Conservation (phyloP, 2,888 invertebrate genomes). For the Aleiodes alternator region DNA sequence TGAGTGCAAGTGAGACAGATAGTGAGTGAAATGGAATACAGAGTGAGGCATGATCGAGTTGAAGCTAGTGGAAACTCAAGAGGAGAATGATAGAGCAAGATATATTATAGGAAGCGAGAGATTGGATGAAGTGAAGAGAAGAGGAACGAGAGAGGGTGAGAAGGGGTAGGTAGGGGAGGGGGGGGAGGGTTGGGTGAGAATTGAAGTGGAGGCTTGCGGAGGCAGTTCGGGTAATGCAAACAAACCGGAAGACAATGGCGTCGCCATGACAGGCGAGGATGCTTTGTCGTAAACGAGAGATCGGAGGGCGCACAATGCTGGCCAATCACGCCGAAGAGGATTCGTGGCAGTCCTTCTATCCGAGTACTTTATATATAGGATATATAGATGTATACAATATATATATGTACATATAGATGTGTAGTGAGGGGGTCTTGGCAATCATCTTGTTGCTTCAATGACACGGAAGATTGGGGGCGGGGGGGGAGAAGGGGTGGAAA, state of each 20-base stretch:
- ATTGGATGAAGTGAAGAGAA: constrained; percentile 11
- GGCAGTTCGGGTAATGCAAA: constrained; percentile 53
- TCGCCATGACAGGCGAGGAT: constrained; percentile 43
- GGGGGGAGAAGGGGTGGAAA: no score
- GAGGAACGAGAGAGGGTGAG: constrained; percentile 2
- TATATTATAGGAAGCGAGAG: constrained; percentile 22
- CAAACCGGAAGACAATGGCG: constrained; percentile 63
- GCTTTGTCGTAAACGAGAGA: constrained; percentile 64
- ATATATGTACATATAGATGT: no score
- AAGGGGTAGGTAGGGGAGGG: background rate
- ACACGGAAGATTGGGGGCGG: no score
- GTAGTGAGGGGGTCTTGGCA: no score
- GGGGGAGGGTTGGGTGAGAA: constrained; percentile 33
- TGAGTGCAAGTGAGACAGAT: background rate
- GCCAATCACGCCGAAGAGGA: constrained; percentile 59
- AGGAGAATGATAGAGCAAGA: constrained; percentile 35
- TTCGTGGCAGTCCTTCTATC: background rate
- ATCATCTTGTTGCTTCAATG: no score
- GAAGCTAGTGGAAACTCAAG: constrained; percentile 51
- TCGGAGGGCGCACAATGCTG: constrained; percentile 60
- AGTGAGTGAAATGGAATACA: constrained; percentile 6
- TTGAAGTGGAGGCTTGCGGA: constrained; percentile 27
- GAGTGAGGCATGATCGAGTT: constrained; percentile 44
- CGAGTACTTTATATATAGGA: no score
- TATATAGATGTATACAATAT: no score